Conservation (phyloP, 2,888 invertebrate genomes). For the Erannis defoliaria region DNA sequence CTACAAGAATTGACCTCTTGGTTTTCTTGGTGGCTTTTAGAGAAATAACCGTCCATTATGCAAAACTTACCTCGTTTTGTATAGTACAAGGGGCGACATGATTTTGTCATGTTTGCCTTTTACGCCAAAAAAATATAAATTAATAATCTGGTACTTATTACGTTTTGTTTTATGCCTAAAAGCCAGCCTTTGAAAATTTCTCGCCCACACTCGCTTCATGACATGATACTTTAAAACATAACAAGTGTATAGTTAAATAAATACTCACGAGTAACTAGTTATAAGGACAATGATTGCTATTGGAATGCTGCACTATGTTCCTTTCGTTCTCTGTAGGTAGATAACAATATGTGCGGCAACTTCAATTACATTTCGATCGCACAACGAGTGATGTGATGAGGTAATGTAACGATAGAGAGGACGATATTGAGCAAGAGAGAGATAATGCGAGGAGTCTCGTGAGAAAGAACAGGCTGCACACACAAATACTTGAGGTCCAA, state of each 20-base stretch:
- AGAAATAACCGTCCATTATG: too few relatives aligned
- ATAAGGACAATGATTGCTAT: slow-evolving; percentile 13
- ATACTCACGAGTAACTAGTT: not conserved
- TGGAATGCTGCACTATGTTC: slow-evolving; percentile 14
- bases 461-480: slow-evolving; percentile 70
- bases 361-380: slow-evolving; percentile 57
- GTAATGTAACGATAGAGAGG: slow-evolving; percentile 69
- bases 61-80: too few relatives aligned
- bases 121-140: too few relatives aligned
- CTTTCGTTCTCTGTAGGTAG: slow-evolving; percentile 36
- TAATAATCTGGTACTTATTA: too few relatives aligned
- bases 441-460: slow-evolving; percentile 46
- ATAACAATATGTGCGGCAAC: slow-evolving; percentile 67
- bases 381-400: slow-evolving; percentile 68
- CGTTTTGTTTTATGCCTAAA: too few relatives aligned
- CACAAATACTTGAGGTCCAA: slow-evolving; percentile 75
- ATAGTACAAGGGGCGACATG: too few relatives aligned
- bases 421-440: slow-evolving; percentile 56
- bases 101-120: too few relatives aligned
- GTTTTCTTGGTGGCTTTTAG: too few relatives aligned
- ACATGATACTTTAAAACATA: slow-evolving; percentile 12
- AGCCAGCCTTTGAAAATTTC: not conserved
- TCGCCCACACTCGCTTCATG: not conserved
- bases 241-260: not conserved
- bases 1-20: not conserved